Evolutionary conservation across 2,113 vertebrate genomes (phyloP), one percentile per base, ranked within the genome.

Genomic region (Gymnogyps californianus): DNA sequence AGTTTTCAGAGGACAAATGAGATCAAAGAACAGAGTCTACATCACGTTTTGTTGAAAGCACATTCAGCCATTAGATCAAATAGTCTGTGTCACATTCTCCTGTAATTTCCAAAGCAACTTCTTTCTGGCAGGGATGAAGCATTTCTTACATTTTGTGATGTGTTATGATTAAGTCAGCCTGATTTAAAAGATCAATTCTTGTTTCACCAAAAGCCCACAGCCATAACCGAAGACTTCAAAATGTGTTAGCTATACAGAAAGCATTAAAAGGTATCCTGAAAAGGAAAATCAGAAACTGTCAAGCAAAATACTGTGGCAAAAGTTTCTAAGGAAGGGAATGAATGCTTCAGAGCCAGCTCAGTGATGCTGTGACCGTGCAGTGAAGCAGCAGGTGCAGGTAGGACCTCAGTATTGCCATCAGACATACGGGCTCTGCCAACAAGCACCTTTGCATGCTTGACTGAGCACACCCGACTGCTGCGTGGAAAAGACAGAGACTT

Each of bases 1-100:
- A 97, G 95, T 95, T 98, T 96, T 97, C 97, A 97, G 86, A 97
- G 93, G 83, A 98, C 87, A 97, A 97, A 98, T 96, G 88, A 97
- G 96, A 98, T 98, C 93, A 97, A 95, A 83, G 94, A 95, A 97
- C 61, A 95, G 64, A 92, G 82, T 89, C 85, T 82, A 95, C 67
- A 94, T 57, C 89, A 82, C n/a, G 31, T 96, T 97, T 97, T 97
- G 91, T 88, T 96, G 96, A 97, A 98, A 97, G 95, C 72, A 96
- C 82, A 94, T 96, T 96, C 91, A 94, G 90, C 66, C 76, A 96
- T 94, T 90, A 97, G 94, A 98, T 96, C 97, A 97, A 98, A 98
- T 90, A 97, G 92, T 69, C 94, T 93, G 49, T 90, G 90, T 94
- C 96, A 96, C 75, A 83, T 95, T 83, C 54, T 89, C 66, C 91